Percentiles rank a stretch among this genome's conserved stretches.
Evolutionary conservation across 1,140 invertebrate species (phyloP).

Genomic region (Platyscapa corneri): DNA sequence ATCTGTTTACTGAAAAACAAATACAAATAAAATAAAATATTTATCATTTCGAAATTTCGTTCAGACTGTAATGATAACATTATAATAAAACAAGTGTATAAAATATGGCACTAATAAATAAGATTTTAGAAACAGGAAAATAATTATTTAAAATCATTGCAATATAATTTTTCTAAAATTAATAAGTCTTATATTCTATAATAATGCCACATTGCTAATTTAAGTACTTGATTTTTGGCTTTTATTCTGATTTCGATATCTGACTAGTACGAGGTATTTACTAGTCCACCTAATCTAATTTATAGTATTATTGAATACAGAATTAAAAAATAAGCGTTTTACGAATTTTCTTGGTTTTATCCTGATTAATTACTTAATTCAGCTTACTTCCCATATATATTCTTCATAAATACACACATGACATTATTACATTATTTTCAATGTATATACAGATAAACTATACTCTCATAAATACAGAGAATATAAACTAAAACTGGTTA

Average conservation of each 20-base stretch:
- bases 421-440: constrained; percentile 7
- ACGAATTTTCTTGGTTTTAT: constrained; percentile 14
- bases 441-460: constrained; percentile 6
- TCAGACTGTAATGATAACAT: no score
- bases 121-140: no score
- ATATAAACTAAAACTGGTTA: constrained; percentile 7
- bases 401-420: background rate
- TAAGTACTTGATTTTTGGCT: constrained; percentile 43
- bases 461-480: background rate
- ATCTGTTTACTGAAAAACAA: no score
- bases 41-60: no score
- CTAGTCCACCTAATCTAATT: constrained; percentile 13
- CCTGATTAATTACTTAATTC: background rate
- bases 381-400: constrained; percentile 14
- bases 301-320: constrained; percentile 1
- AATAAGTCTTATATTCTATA: background rate
- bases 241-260: constrained; percentile 5
- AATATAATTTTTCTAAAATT: constrained; percentile 18
- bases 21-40: no score
- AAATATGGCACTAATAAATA: no score
- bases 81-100: no score
- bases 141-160: background rate
- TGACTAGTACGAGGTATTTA: constrained; percentile 28
- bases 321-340: constrained; percentile 4
- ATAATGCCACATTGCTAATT: constrained; percentile 8